A percentile compares a stretch with the other conserved stretches of the same genome.
Conservation (phyloP, 2,888 invertebrate species). For the Amphipoea oculea region DNA sequence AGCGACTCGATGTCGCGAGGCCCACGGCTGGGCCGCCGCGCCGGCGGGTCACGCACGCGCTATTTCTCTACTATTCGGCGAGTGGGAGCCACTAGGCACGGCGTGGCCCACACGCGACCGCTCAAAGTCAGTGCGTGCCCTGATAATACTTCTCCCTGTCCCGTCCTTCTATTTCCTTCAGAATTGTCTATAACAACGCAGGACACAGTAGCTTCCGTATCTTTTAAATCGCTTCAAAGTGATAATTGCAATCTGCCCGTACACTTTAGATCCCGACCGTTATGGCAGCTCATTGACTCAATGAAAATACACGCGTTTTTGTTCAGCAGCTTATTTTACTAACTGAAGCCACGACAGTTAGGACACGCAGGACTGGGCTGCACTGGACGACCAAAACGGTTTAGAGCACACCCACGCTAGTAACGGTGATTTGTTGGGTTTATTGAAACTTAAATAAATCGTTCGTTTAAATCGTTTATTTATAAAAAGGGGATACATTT, state of each 20-base stretch:
- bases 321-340: not conserved
- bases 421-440: constrained; percentile 1
- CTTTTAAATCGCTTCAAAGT: not conserved
- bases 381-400: not conserved
- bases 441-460: not conserved
- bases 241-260: not conserved
- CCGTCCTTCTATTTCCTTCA: not conserved
- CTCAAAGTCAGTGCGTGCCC: too few species aligned
- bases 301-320: constrained; percentile 16
- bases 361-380: not conserved
- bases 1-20: not conserved
- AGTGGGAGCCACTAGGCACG: too few species aligned
- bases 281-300: constrained; percentile 9
- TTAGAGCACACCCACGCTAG: not conserved
- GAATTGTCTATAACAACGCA: not conserved
- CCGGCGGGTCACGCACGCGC: not conserved
- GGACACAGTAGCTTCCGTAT: not conserved
- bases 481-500: too few species aligned
- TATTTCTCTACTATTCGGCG: not conserved
- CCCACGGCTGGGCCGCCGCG: not conserved
- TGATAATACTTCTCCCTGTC: not conserved
- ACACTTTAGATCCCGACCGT: not conserved
- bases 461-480: too few species aligned
- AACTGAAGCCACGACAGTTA: not conserved
- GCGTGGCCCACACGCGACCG: not conserved